Conservation (phyloP, 2,888 invertebrate species). For the Spodoptera exigua region DNA sequence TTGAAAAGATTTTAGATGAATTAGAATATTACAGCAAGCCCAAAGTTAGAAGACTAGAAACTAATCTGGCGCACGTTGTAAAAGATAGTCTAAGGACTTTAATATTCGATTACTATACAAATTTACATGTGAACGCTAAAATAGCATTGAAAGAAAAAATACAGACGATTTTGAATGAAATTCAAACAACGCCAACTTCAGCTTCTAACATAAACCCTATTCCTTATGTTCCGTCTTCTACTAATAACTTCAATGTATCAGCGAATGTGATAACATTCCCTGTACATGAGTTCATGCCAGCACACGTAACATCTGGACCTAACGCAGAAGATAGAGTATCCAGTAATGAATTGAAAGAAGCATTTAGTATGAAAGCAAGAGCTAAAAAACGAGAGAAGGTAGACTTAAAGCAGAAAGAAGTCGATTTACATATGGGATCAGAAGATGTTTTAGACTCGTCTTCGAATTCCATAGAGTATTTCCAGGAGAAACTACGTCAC, state of each 20-base stretch:
- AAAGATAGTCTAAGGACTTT: constrained; percentile 57
- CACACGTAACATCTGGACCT: no score
- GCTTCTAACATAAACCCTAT: not conserved
- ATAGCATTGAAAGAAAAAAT: constrained; percentile 55
- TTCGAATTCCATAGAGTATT: no score
- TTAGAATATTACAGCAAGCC: constrained; percentile 58
- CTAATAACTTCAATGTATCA: not conserved
- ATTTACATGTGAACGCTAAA: constrained; percentile 56
- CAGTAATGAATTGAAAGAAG: no score
- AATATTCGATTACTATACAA: constrained; percentile 67
- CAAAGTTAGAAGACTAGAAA: constrained; percentile 53
- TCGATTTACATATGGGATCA: no score
- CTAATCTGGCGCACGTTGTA: constrained; percentile 58
- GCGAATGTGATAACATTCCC: no score
- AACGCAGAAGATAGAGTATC: no score
- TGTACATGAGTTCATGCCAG: no score
- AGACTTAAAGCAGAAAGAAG: no score
- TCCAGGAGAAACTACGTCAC: no score
- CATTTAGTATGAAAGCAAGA: no score
- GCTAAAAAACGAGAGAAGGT: no score
- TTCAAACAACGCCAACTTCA: not conserved
- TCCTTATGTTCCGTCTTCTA: not conserved
- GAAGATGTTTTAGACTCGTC: no score
- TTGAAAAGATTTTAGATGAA: constrained; percentile 57
- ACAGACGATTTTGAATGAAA: constrained; percentile 4